Conservation (phyloP, 2,113 vertebrate genomes). For the Promerops cafer region DNA sequence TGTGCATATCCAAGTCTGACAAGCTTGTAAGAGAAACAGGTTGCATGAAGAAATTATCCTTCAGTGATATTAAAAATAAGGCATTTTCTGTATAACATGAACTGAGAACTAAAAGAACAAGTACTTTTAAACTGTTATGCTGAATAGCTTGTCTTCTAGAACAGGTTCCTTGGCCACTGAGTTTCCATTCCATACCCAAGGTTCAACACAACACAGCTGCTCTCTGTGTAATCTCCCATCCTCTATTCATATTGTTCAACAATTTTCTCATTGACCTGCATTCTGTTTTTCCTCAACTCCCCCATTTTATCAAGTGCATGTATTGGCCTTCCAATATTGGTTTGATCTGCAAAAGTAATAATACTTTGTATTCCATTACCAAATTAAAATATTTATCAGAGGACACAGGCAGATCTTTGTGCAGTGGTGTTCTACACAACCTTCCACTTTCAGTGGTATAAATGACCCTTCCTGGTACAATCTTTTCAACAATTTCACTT, state of each 20-base stretch:
- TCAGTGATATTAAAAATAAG: background rate
- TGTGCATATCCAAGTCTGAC: background rate
- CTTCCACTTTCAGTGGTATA: background rate
- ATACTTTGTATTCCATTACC: background rate
- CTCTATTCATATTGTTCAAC: background rate
- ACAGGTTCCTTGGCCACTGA: background rate
- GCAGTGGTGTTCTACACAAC: background rate
- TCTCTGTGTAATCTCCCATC: background rate
- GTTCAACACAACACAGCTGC: background rate
- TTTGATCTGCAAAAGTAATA: background rate
- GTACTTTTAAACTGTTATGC: background rate
- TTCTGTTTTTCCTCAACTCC: background rate
- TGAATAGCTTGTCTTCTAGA: background rate
- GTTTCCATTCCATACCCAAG: background rate
- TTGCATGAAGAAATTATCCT: background rate
- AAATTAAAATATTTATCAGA: background rate
- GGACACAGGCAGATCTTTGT: background rate
- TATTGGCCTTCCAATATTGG: background rate
- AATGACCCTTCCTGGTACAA: background rate
- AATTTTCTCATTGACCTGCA: background rate
- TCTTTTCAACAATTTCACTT: background rate
- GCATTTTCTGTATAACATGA: background rate
- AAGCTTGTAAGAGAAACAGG: background rate
- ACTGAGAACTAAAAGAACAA: background rate
- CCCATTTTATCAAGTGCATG: background rate